These are phyloP conservation scores for Colaptes auratus DNA, from an alignment of 2,113 vertebrate genomes.

Conservation along the genomic window DNA sequence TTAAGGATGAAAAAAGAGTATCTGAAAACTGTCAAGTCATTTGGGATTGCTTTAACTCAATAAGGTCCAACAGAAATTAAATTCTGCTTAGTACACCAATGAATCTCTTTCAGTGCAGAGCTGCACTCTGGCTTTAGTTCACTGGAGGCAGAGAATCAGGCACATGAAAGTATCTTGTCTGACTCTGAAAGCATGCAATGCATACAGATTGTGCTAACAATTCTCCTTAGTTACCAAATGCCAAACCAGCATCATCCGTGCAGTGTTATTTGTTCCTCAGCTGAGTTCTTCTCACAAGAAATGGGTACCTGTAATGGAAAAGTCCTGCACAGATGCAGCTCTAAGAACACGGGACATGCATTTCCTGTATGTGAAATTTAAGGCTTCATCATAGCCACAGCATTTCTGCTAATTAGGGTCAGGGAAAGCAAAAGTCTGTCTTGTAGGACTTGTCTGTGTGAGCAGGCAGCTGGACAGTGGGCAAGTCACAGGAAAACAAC, in stretches of 20 bases:
- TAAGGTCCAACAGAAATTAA: neutral
- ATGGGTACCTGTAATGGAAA: neutral
- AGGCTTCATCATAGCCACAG: neutral
- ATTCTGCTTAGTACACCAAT: neutral
- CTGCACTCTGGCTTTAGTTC: neutral
- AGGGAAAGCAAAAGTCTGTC: neutral
- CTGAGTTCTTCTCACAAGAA: neutral
- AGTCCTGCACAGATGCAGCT: neutral
- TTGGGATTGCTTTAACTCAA: neutral
- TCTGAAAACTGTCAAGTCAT: conserved; percentile 8
- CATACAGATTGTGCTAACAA: neutral
- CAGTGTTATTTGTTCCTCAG: neutral
- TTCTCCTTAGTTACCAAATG: neutral
- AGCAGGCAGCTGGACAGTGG: neutral
- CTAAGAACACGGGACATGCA: neutral
- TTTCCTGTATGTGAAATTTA: neutral
- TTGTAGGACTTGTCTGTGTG: neutral
- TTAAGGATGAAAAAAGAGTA: neutral
- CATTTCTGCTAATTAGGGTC: neutral
- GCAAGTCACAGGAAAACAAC: neutral
- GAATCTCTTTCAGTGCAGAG: neutral
- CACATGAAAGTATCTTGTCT: neutral
- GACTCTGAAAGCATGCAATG: neutral
- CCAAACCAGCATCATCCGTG: neutral
- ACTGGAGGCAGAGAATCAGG: neutral